Evolutionary conservation across 2,888 invertebrate genomes (phyloP).

Genomic region (Andrena camellia): DNA sequence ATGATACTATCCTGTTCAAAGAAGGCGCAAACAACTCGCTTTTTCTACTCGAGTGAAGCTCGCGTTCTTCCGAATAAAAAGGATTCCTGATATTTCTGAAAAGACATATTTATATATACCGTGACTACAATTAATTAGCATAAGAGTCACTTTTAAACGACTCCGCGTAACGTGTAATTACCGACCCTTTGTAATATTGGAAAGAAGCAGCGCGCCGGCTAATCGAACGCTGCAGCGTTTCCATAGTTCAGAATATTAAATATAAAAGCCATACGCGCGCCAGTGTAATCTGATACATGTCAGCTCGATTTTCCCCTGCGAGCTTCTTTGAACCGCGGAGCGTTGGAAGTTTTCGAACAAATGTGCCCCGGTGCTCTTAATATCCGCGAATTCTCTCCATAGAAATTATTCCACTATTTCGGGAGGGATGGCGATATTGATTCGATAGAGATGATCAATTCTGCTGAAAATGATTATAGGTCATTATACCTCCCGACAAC

Average conservation of each 20-base stretch:
- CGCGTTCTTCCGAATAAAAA: neutral
- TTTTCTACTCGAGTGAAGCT: neutral
- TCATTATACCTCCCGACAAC: neutral
- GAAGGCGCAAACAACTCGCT: neutral
- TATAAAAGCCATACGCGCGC: neutral
- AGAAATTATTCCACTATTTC: too few relatives aligned
- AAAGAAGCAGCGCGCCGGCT: constrained; percentile 7
- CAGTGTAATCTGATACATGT: constrained; percentile 8
- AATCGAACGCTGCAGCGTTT: neutral
- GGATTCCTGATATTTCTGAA: constrained; percentile 25
- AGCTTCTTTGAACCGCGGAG: neutral
- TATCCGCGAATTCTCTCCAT: too few relatives aligned
- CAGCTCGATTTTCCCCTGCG: neutral
- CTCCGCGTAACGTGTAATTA: constrained; percentile 33
- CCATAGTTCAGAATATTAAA: constrained; percentile 7
- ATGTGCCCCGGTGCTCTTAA: too few relatives aligned
- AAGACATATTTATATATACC: neutral
- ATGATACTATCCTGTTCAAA: constrained; percentile 17
- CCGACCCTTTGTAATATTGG: constrained; percentile 14
- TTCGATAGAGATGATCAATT: too few relatives aligned
- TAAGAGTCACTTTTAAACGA: constrained; percentile 35
- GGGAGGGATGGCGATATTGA: too few relatives aligned
- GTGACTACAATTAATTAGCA: constrained; percentile 32
- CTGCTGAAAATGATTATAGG: too few relatives aligned
- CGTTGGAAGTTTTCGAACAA: too few relatives aligned